Evolutionary conservation across 2,113 vertebrate species (phyloP).

Genomic region (Charina bottae): DNA sequence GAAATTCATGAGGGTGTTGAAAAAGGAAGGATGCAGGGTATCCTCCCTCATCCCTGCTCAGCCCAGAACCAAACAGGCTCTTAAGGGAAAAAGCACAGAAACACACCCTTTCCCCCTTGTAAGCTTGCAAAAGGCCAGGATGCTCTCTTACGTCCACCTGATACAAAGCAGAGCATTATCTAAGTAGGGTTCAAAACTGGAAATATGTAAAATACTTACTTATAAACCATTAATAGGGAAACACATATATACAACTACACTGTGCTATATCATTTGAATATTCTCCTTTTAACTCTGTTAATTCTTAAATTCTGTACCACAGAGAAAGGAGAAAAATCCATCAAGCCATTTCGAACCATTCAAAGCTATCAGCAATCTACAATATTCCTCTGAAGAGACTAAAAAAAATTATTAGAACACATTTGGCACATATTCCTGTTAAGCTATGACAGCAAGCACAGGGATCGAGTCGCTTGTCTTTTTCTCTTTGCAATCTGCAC

Average conservation of each 20-base stretch:
- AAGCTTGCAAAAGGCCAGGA: neutral
- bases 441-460: neutral
- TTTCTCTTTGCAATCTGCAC: fast-evolving
- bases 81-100: neutral
- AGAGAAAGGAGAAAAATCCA: slow-evolving; percentile 17
- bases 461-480: neutral
- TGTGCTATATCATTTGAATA: neutral
- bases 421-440: slow-evolving; percentile 15
- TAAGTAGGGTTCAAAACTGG: slow-evolving; percentile 19
- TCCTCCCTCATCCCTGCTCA: neutral
- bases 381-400: slow-evolving; percentile 24
- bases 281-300: slow-evolving; percentile 28
- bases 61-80: neutral
- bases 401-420: slow-evolving; percentile 19
- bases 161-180: neutral
- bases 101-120: neutral
- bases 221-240: neutral
- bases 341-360: slow-evolving; percentile 36
- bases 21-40: neutral
- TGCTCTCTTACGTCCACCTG: neutral
- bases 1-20: neutral
- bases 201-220: slow-evolving; percentile 31
- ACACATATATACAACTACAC: neutral
- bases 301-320: slow-evolving; percentile 35
- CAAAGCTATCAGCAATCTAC: slow-evolving; percentile 23